These are phyloP conservation scores for Benthosema pterotum DNA, from an alignment of 2,797 vertebrate genomes.

Conservation along the genomic window DNA sequence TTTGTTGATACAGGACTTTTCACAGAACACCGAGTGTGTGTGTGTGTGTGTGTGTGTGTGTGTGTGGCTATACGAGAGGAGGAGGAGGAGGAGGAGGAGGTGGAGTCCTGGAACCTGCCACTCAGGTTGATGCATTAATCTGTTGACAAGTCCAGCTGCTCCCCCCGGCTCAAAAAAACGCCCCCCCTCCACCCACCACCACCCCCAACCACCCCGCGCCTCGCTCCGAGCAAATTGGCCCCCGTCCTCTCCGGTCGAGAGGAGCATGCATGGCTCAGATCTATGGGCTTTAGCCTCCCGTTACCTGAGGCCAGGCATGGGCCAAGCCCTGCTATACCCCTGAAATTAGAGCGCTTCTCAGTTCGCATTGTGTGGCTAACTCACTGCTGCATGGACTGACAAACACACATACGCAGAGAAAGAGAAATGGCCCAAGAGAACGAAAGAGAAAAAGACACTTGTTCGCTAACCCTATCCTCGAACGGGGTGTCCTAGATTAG, in stretches of 20 bases:
- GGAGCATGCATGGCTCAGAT: conserved; percentile 66
- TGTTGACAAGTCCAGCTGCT: conserved; percentile 78
- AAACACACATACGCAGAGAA: conserved; percentile 48
- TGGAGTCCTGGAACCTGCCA: conserved; percentile 61
- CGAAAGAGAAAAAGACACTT: conserved; percentile 27
- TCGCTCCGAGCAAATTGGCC: conserved; percentile 70
- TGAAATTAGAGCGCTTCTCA: conserved; percentile 70
- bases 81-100: conserved; percentile 58
- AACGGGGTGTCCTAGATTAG: conserved; percentile 66
- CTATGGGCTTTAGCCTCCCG: conserved; percentile 61
- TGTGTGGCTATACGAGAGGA: too few relatives aligned
- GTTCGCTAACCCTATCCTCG: conserved; percentile 60
- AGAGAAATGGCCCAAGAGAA: conserved; percentile 4
- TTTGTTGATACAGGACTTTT: conserved; percentile 32
- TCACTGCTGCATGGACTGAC: neutral
- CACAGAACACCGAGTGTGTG: conserved; percentile 23
- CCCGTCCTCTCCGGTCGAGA: conserved; percentile 59
- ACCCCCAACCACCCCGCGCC: neutral
- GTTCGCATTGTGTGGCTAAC: conserved; percentile 47
- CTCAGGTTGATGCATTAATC: conserved; percentile 78
- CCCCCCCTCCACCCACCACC: conserved; percentile 35
- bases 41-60: too few relatives aligned
- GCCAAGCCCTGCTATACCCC: conserved; percentile 53
- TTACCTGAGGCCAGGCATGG: conserved; percentile 75
- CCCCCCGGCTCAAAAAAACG: conserved; percentile 53